Evolutionary conservation across 2,888 invertebrate species (phyloP), one percentile per base, ranked within the genome.

Genomic region (Machimus atricapillus): DNA sequence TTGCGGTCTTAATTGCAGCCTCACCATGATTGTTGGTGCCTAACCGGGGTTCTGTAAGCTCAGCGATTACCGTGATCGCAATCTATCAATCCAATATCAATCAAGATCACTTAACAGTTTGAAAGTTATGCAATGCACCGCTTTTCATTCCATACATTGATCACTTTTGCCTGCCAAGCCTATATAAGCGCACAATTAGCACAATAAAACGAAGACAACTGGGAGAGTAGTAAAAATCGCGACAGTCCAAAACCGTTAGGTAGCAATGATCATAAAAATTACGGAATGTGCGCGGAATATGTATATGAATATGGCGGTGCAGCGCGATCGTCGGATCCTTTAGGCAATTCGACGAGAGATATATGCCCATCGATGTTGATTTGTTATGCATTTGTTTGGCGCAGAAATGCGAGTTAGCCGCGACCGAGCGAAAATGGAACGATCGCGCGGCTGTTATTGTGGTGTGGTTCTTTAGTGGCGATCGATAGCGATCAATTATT

Each of bases 121-220:
- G 12, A 82, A 8, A 82, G 82, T 82, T 82, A 82, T 82, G 82
- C 82, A 82, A 82, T 37, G 5, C 19, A 31, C 58, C 37, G 82
- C 56, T 37, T 82, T 82, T 66, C 66, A 37, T 58, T 56, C 34
- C 82, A 58, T 16, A 37, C 40, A 66, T 82, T 43, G 74, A 85
- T 23, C 85, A 85, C 85, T 85, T 73, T 74, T 85, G 74, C 74
- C 34, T 9, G 52, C 23, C 74, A 74, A 85, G 74, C 46, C 85
- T 85, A 85, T 85, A 85, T 85, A 85, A 85, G 85, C 43, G 74
- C 85, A 74, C 43, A 85, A 85, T 74, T 85, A 85, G 74, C 74
- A 43, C 74, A 82, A 37, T 40, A 37, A 74, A 66, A 85, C n/a
- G 14, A 85, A 16, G 19, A 66, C 19, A 66, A 23, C 66, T 19